Percentiles rank a stretch among this genome's conserved stretches.
Conservation (phyloP, 2,797 vertebrate species). For the Coregonus suidteri region DNA sequence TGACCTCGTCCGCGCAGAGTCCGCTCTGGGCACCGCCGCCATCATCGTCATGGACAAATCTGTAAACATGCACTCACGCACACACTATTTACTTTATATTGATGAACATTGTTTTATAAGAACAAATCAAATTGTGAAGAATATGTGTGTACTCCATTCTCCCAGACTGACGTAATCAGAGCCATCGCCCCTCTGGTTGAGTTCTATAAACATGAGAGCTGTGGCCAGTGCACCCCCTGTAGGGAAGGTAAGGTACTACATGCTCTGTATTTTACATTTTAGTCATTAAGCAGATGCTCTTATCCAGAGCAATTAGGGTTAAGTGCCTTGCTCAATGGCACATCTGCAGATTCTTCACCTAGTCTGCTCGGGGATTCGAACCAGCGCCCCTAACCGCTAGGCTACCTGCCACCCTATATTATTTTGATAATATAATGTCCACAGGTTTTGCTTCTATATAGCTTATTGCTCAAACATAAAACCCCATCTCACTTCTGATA, state of each 20-base stretch:
- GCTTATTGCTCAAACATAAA: too few relatives aligned
- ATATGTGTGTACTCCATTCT: neutral
- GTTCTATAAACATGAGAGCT: slow-evolving; percentile 95
- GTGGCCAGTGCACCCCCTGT: slow-evolving; percentile 93
- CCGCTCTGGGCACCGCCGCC: slow-evolving; percentile 88
- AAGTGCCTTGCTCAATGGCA: too few relatives aligned
- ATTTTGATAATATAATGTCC: neutral
- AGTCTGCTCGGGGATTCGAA: too few relatives aligned
- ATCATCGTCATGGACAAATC: slow-evolving; percentile 97
- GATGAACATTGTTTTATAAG: neutral
- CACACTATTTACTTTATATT: neutral
- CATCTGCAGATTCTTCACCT: too few relatives aligned
- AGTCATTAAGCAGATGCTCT: too few relatives aligned
- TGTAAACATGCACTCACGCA: slow-evolving; percentile 65
- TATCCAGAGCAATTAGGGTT: too few relatives aligned
- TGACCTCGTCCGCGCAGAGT: slow-evolving; percentile 88
- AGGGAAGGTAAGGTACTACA: slow-evolving; percentile 83
- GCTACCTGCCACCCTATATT: too few relatives aligned
- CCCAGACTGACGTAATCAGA: slow-evolving; percentile 84
- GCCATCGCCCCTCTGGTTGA: slow-evolving; percentile 89
- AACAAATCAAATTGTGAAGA: neutral
- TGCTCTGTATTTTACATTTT: neutral
- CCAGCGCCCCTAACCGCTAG: too few relatives aligned
- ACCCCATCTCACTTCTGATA: neutral
- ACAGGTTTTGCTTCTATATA: neutral